Base-by-base conservation (phyloP, 2,888 invertebrate species). In the Branchellion lobata region DNA sequence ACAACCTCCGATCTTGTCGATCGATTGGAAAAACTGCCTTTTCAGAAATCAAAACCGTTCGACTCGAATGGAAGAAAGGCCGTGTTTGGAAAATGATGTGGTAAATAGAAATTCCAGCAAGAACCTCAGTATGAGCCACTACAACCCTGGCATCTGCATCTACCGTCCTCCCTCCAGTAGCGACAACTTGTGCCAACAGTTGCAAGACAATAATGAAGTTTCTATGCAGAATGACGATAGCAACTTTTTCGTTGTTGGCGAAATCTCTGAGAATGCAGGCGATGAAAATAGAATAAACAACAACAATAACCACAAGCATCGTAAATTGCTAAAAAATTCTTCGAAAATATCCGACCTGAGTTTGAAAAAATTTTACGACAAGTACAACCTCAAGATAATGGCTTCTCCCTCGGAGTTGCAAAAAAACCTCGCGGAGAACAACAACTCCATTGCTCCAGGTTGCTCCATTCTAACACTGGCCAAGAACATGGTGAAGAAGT, bases 371-470 rank as follows among this genome's bases (percentile, higher is more conserved):
- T 57, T 57, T 57, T 57, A 24, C 24, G n/a, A 57, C 3, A 57
- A 24, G 24, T 57, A 57, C 21, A 57, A 57, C 24, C 21, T 57
- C 3, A 57, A 57, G 24, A 57, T 57, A 3, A 14, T 3, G 5
- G 5, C 61, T 57, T 5, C 3, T n/a, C 11, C 5, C 21, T 24
- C 24, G 5, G 3, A 8, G 5, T 18, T 24, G 3, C 21, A 57
- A n/a, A 57, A 57, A n/a, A 57, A 24, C 47, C 8, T 51, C 29
- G 31, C 47, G 5, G n/a, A 40, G 0, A 77, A 77, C 65, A 77
- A 77, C 27, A 77, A 77, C 31, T 77, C 77, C 5, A 77, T 77
- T 34, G 61, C 77, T n/a, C 53, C 53, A 1, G 77, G 77, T 8
- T 5, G 33, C 18, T 77, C 77, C 31, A 36, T 77, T 29, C 57